Conservation (phyloP, 2,113 vertebrate species). For the Aptenodytes patagonicus region DNA sequence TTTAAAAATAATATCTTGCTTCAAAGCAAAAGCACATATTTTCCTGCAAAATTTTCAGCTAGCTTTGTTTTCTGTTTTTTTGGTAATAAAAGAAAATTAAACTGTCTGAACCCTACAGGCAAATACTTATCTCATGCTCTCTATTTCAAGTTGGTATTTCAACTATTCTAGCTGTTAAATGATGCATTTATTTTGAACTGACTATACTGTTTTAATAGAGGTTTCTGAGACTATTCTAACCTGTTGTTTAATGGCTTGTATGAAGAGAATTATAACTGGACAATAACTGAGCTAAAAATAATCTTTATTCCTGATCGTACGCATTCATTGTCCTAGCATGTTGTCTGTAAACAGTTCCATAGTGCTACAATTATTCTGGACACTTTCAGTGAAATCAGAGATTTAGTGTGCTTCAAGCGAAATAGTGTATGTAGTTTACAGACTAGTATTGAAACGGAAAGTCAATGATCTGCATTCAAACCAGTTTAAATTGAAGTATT, state of each 20-base stretch:
- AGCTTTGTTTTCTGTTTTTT: conserved; percentile 13
- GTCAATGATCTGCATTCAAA: not conserved
- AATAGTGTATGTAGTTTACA: not conserved
- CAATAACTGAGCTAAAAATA: not conserved
- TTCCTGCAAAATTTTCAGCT: conserved; percentile 32
- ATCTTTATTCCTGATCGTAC: not conserved
- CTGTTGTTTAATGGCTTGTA: conserved; percentile 32
- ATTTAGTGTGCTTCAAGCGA: not conserved
- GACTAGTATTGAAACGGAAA: not conserved
- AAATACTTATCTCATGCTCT: conserved; percentile 40
- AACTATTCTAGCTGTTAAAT: conserved; percentile 22
- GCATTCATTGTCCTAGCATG: not conserved
- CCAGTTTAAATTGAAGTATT: not conserved
- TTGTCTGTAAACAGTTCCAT: conserved; percentile 2
- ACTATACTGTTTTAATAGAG: conserved; percentile 11
- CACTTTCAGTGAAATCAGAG: not conserved
- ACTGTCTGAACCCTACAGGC: conserved; percentile 47
- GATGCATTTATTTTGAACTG: conserved; percentile 43
- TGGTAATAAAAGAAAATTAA: conserved; percentile 48
- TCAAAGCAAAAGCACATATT: conserved; percentile 56
- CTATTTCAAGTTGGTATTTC: conserved; percentile 38
- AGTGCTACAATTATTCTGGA: not conserved
- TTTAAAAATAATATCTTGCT: conserved; percentile 14
- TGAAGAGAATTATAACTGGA: not conserved
- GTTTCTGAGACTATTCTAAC: conserved; percentile 14